These are phyloP conservation scores for Rhamnusium bicolor DNA, from an alignment of 2,888 invertebrate species.

Conservation along the genomic window DNA sequence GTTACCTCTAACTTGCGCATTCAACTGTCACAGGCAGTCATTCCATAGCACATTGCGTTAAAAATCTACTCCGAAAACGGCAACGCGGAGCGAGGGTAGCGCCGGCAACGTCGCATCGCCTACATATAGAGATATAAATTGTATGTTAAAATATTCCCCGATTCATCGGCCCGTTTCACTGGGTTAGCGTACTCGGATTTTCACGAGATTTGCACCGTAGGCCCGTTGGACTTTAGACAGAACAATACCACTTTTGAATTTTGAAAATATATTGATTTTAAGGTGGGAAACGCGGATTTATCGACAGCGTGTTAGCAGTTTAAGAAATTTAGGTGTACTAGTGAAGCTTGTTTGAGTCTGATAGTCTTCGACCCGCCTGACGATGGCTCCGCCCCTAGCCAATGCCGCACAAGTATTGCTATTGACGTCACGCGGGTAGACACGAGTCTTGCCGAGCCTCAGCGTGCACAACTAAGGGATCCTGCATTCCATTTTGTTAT, in stretches of 20 bases:
- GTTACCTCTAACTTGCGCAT: conserved; percentile 66
- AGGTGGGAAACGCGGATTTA: conserved; percentile 55
- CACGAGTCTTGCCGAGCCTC: conserved; percentile 54
- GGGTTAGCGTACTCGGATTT: conserved; percentile 56
- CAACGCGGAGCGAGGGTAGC: conserved; percentile 51
- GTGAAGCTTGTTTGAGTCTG: conserved; percentile 59
- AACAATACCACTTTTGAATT: conserved; percentile 56
- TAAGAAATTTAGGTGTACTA: conserved; percentile 61
- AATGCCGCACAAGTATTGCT: conserved; percentile 58
- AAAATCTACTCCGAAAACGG: conserved; percentile 55
- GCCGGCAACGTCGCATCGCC: conserved; percentile 65
- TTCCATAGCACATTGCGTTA: conserved; percentile 59
- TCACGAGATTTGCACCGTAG: conserved; percentile 59
- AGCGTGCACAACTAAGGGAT: conserved; percentile 56
- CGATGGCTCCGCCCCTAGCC: conserved; percentile 64
- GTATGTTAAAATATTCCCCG: conserved; percentile 66
- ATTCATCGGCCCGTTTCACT: conserved; percentile 57
- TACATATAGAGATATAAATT: conserved; percentile 66
- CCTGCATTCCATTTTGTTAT: conserved; percentile 68
- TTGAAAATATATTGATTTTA: conserved; percentile 49
- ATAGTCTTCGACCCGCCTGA: conserved; percentile 66
- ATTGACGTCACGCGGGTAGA: conserved; percentile 63
- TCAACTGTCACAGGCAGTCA: conserved; percentile 64
- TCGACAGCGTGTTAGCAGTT: conserved; percentile 59
- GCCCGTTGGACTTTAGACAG: conserved; percentile 33